Conservation (phyloP, 2,113 vertebrate species). For the Elgaria multicarinata region DNA sequence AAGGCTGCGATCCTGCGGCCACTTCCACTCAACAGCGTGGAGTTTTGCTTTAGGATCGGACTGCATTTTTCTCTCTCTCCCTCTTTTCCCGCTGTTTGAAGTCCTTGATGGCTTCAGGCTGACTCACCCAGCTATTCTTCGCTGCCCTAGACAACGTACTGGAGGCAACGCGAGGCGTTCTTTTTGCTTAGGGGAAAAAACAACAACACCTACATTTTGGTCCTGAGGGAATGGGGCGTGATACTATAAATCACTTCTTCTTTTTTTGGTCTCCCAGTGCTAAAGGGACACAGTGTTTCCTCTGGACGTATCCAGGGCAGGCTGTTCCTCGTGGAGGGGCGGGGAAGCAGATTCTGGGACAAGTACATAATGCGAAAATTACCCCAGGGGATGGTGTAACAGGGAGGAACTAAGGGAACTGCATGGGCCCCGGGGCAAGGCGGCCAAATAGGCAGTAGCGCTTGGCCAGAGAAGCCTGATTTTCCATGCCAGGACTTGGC, state of each 20-base stretch:
- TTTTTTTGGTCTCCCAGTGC: background rate
- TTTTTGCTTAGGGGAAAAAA: background rate
- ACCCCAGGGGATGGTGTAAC: background rate
- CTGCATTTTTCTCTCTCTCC: background rate
- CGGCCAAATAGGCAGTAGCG: background rate
- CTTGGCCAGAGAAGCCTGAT: too few relatives aligned
- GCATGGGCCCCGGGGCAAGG: rapidly evolving
- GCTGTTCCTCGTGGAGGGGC: background rate
- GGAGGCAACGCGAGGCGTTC: background rate
- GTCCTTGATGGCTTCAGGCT: background rate
- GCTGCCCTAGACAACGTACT: background rate
- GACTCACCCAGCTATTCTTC: background rate
- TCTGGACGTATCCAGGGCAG: background rate
- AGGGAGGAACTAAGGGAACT: background rate
- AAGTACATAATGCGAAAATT: background rate
- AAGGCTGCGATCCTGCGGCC: background rate
- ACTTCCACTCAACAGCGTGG: background rate
- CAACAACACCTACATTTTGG: background rate
- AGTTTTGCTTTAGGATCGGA: too few relatives aligned
- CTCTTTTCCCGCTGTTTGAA: background rate
- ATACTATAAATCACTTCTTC: background rate
- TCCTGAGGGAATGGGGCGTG: background rate
- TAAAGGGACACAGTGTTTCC: background rate
- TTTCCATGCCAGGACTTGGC: too few relatives aligned
- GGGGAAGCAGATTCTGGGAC: background rate